Conservation (phyloP, 2,113 vertebrate species). For the Excalfactoria chinensis region DNA sequence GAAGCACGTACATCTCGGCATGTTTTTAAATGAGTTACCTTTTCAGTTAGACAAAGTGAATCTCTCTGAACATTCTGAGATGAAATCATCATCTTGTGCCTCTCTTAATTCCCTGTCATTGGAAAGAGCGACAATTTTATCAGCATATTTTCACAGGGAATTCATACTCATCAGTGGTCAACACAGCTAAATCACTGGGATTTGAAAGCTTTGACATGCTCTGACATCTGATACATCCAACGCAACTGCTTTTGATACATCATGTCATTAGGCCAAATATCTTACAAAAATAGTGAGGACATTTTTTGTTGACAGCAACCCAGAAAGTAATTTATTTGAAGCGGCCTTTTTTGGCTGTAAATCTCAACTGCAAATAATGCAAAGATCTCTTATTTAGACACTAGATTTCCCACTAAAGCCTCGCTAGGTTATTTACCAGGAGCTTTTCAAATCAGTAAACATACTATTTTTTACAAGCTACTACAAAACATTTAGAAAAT, state of each 20-base stretch:
- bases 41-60: neutral
- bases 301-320: neutral
- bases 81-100: neutral
- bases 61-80: neutral
- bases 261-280: neutral
- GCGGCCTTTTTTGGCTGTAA: neutral
- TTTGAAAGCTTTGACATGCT: neutral
- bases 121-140: neutral
- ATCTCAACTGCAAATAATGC: neutral
- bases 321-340: neutral
- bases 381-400: neutral
- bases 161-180: neutral
- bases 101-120: neutral
- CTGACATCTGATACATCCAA: accelerated
- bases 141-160: neutral
- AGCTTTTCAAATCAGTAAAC: neutral
- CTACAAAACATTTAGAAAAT: too few species aligned
- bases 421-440: neutral
- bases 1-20: neutral
- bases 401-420: neutral
- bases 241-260: neutral
- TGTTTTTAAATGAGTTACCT: accelerated
- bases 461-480: neutral
- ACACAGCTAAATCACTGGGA: neutral
- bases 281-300: neutral